phyloP scores from a whole-genome alignment of 1,140 invertebrate species.

The Luehdorfia chinensis region DNA sequence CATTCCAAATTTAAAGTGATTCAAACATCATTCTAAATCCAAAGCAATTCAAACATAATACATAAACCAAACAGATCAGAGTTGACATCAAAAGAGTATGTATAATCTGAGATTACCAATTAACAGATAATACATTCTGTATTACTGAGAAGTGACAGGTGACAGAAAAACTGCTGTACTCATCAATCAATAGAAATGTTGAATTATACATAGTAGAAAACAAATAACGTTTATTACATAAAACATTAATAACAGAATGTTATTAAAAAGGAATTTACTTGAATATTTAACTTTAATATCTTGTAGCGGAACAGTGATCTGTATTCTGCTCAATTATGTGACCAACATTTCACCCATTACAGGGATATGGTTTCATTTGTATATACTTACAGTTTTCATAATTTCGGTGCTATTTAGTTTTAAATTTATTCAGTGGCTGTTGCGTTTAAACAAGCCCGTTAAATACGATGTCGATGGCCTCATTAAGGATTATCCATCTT shows the following conservation, averaged over 20 bases:
- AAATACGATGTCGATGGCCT: conserved; percentile 51
- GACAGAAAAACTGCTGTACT: background rate
- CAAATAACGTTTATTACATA: conserved; percentile 6
- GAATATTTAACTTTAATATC: conserved; percentile 48
- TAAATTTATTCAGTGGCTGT: conserved; percentile 63
- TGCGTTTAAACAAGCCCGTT: conserved; percentile 62
- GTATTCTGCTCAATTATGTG: conserved; percentile 46
- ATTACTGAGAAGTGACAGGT: background rate
- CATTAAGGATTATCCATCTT: conserved; percentile 41
- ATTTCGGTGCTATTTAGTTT: conserved; percentile 56
- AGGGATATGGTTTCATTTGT: conserved; percentile 63
- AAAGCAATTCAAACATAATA: too few relatives aligned
- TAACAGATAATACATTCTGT: too few relatives aligned
- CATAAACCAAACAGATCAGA: too few relatives aligned
- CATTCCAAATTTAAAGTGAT: too few relatives aligned
- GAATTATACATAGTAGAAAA: conserved; percentile 2
- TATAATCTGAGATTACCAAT: too few relatives aligned
- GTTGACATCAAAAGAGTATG: too few relatives aligned
- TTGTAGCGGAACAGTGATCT: conserved; percentile 38
- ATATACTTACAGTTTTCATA: conserved; percentile 46
- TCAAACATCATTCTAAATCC: too few relatives aligned
- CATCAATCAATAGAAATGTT: background rate
- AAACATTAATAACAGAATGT: conserved; percentile 41
- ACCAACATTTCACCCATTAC: conserved; percentile 59
- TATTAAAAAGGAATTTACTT: conserved; percentile 57